Base-by-base conservation (phyloP, 2,113 vertebrate genomes). In the Oncorhynchus tshawytscha region DNA sequence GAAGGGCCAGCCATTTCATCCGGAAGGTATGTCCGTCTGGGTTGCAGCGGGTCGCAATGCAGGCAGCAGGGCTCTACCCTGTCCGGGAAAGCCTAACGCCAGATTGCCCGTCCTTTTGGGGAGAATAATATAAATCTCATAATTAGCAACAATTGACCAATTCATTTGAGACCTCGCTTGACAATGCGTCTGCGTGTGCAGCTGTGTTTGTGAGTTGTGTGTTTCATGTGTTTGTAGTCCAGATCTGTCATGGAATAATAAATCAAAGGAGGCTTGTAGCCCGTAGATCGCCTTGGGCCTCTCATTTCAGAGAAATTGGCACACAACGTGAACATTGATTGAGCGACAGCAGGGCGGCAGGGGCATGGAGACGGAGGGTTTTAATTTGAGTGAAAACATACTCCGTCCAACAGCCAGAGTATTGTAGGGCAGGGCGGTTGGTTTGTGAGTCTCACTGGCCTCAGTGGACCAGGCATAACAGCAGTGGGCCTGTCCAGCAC, bases 91-190 rank as follows among this genome's bases (percentile, higher is more conserved):
- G 76, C 34, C 87, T 68, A 91, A 92, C 84, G 83, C 88, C 90
- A 91, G 91, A 90, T 89, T 90, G 85, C 39, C 39, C 9, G 9
- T 45, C 8, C 80, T 81, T 82, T 54, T 20, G 20, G 74, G 81
- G 76, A 72, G 85, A 90, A 87, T 11, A 12, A 45, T 90, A 87
- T 89, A 90, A 84, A 91, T 89, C 88, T 84, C 82, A 79, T 87
- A 87, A 90, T 91, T 90, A 90, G 84, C 81, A 89, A 89, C 87
- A 91, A 91, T 84, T 88, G 89, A 90, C 86, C 88, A 87, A 89
- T 89, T 90, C 88, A 91, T 91, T 86, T 85, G 80, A 91, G 86
- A 78, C 72, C 78, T 75, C 59, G 75, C 89, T 84, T 78, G 82
- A 88, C 84, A 70, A 83, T 78, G 74, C 34, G 49, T 77, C 71